These are phyloP conservation scores for Epizoanthus illoricatus DNA, from an alignment of 92 coral and sea anemone species.

Conservation along the genomic window DNA sequence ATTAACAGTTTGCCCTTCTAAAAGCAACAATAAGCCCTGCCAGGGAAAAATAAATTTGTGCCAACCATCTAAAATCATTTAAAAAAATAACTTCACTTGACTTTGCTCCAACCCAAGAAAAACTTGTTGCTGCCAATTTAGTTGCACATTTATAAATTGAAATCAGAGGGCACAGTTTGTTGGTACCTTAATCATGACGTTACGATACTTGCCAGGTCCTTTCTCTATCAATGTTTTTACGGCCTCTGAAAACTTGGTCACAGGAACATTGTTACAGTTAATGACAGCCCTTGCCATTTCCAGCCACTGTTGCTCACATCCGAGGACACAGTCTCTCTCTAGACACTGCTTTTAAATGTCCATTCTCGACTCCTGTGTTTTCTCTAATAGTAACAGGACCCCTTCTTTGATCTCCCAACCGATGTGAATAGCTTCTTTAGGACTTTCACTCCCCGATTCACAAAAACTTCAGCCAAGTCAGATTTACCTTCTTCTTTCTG, in stretches of 20 bases:
- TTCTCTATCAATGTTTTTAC: conserved; percentile 31
- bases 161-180: conserved; percentile 29
- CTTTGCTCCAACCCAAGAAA: conserved; percentile 36
- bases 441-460: conserved; percentile 39
- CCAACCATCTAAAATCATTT: conserved; percentile 24
- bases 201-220: conserved; percentile 32
- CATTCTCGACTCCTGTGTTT: conserved; percentile 24
- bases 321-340: conserved; percentile 25
- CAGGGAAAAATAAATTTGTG: conserved; percentile 21
- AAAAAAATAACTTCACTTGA: neutral
- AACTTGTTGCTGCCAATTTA: conserved; percentile 13
- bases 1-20: conserved; percentile 37
- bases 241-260: conserved; percentile 32
- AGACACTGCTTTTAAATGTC: conserved; percentile 17
- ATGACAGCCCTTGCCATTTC: conserved; percentile 38
- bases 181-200: conserved; percentile 33
- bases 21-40: conserved; percentile 30
- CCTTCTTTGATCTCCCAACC: conserved; percentile 48
- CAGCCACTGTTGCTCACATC: conserved; percentile 45
- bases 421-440: conserved; percentile 38
- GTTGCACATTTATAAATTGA: conserved; percentile 5
- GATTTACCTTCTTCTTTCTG: conserved; percentile 46
- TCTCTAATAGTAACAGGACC: conserved; percentile 27
- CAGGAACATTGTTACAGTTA: conserved; percentile 1
- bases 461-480: conserved; percentile 52